phyloP scores from a whole-genome alignment of 2,113 vertebrate genomes.

The Apaloderma vittatum region DNA sequence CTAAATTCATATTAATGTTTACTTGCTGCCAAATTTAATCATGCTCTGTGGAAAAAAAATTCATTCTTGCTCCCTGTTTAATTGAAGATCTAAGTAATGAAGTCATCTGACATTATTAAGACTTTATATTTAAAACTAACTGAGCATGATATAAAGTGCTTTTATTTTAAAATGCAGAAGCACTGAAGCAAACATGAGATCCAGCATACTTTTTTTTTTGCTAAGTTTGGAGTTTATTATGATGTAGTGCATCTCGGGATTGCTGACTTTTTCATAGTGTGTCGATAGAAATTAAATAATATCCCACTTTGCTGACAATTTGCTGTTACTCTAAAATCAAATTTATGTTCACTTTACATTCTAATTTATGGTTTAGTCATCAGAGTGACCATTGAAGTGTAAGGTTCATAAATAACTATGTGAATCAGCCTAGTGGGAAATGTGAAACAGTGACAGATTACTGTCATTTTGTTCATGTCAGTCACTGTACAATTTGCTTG shows the following conservation, averaged over 20 bases:
- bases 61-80: constrained; percentile 16
- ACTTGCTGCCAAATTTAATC: not conserved
- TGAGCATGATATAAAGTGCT: not conserved
- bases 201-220: not conserved
- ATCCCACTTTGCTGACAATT: constrained; percentile 40
- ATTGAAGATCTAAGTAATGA: constrained; percentile 16
- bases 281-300: constrained; percentile 69
- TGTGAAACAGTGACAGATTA: constrained; percentile 52
- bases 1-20: constrained; percentile 21
- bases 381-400: constrained; percentile 68
- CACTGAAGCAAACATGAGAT: not conserved
- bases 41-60: not conserved
- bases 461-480: constrained; percentile 54
- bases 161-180: constrained; percentile 30
- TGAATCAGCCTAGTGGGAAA: constrained; percentile 33
- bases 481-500: not conserved
- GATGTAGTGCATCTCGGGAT: constrained; percentile 17
- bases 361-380: constrained; percentile 75
- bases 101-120: constrained; percentile 7
- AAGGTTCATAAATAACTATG: constrained; percentile 59
- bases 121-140: not conserved
- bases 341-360: constrained; percentile 66
- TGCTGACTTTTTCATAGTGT: constrained; percentile 50
- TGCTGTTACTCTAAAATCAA: constrained; percentile 60
- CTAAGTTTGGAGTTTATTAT: constrained; percentile 18